Evolutionary conservation across 2,888 invertebrate genomes (phyloP).

Genomic region (Oscheius sp.): DNA sequence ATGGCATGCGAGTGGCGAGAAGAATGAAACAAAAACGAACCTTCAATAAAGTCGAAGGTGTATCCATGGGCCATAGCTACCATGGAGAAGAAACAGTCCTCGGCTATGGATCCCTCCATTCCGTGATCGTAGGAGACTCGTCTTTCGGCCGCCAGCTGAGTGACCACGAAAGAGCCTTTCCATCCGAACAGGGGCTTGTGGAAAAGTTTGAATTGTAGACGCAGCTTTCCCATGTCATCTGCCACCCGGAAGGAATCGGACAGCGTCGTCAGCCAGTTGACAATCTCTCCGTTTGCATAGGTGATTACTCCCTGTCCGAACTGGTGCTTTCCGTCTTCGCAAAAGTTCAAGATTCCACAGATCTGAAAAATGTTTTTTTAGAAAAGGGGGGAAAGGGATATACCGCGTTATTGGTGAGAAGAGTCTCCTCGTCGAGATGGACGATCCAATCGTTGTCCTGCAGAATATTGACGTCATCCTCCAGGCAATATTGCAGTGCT

Average conservation of each 20-base stretch:
- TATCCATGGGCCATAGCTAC: constrained; percentile 90
- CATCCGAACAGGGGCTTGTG: constrained; percentile 95
- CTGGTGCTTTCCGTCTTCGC: constrained; percentile 90
- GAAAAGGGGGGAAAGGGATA: neutral
- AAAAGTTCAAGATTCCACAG: constrained; percentile 86
- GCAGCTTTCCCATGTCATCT: constrained; percentile 95
- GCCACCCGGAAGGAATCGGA: constrained; percentile 91
- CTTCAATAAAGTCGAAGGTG: constrained; percentile 93
- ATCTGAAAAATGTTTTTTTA: constrained; percentile 50
- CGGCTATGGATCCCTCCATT: constrained; percentile 94
- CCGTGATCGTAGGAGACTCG: constrained; percentile 95
- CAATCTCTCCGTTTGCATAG: constrained; percentile 92
- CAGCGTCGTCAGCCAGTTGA: constrained; percentile 95
- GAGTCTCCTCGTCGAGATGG: constrained; percentile 94
- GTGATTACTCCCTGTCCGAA: constrained; percentile 85
- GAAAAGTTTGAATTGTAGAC: constrained; percentile 90
- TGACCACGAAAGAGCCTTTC: constrained; percentile 97
- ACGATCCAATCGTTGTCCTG: constrained; percentile 88
- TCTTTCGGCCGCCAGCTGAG: constrained; percentile 85
- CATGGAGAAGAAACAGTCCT: constrained; percentile 97
- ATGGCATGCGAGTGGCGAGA: neutral
- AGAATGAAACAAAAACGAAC: constrained; percentile 36
- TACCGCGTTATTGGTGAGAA: constrained; percentile 90
- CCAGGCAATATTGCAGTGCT: constrained; percentile 93
- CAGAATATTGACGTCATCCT: constrained; percentile 84